Conservation (phyloP, 2,113 vertebrate species). For the Hystrix cristata region DNA sequence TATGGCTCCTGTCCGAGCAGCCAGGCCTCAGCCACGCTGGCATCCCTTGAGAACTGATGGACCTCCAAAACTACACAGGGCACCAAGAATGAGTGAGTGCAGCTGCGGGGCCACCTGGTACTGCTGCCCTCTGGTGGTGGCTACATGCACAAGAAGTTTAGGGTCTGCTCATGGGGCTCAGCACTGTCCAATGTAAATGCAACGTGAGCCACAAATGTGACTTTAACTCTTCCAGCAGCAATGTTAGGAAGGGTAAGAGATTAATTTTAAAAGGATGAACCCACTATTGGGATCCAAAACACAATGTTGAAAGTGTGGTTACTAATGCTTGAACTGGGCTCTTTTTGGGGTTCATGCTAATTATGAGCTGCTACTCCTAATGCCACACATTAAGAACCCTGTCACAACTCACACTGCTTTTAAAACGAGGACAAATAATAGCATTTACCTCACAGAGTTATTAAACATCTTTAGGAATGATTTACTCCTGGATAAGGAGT, state of each 20-base stretch:
- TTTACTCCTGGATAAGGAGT: background rate
- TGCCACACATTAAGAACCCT: background rate
- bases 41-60: slow-evolving; percentile 98
- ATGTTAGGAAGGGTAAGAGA: background rate
- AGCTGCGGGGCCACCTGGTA: background rate
- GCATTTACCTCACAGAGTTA: background rate
- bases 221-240: background rate
- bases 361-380: background rate
- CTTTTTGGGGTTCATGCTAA: background rate
- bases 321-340: background rate
- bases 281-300: background rate
- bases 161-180: background rate
- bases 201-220: rapidly evolving
- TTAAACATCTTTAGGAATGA: no score
- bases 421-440: background rate
- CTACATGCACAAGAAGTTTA: background rate
- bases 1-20: slow-evolving; percentile 97
- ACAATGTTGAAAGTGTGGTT: background rate
- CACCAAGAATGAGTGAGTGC: background rate
- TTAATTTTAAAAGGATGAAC: background rate
- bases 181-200: background rate
- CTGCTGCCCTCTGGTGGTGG: slow-evolving; percentile 24
- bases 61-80: slow-evolving; percentile 95
- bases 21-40: slow-evolving; percentile 98
- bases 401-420: background rate